Evolutionary conservation across 2,888 invertebrate genomes (phyloP).

Genomic region (Metallyticus violacea): DNA sequence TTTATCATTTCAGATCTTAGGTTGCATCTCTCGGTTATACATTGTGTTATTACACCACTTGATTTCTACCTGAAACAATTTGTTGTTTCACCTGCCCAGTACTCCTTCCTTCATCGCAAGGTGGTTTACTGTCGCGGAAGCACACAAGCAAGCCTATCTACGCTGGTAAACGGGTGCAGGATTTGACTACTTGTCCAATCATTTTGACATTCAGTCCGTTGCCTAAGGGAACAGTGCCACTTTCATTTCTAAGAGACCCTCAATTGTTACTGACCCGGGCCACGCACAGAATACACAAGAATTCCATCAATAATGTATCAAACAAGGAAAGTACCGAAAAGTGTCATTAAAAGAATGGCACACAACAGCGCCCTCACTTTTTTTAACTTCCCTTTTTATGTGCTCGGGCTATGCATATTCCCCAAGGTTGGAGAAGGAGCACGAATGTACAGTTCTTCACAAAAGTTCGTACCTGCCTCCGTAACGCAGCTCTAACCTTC

Average conservation of each 20-base stretch:
- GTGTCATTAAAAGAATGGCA: slow-evolving; percentile 25
- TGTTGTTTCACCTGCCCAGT: too few species aligned
- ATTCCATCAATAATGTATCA: background rate
- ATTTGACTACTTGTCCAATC: too few species aligned
- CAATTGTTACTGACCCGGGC: background rate
- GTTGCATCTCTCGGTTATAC: too few species aligned
- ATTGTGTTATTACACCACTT: too few species aligned
- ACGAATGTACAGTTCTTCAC: background rate
- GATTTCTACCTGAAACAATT: too few species aligned
- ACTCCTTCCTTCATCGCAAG: too few species aligned
- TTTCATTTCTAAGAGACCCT: background rate
- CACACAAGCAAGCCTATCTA: too few species aligned
- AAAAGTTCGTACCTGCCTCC: too few species aligned
- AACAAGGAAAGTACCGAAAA: background rate
- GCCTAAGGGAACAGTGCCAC: background rate
- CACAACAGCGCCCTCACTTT: background rate
- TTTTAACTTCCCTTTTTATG: background rate
- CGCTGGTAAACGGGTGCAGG: too few species aligned
- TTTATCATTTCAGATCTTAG: too few species aligned
- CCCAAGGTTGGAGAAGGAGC: background rate
- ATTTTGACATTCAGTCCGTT: background rate
- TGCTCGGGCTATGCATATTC: slow-evolving; percentile 7
- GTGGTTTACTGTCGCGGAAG: too few species aligned
- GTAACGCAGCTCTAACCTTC: too few species aligned
- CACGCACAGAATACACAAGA: background rate